A percentile compares a stretch with the other conserved stretches of the same genome.
phyloP scores from a whole-genome alignment of 2,797 vertebrate genomes.

The Loriculus beryllinus region DNA sequence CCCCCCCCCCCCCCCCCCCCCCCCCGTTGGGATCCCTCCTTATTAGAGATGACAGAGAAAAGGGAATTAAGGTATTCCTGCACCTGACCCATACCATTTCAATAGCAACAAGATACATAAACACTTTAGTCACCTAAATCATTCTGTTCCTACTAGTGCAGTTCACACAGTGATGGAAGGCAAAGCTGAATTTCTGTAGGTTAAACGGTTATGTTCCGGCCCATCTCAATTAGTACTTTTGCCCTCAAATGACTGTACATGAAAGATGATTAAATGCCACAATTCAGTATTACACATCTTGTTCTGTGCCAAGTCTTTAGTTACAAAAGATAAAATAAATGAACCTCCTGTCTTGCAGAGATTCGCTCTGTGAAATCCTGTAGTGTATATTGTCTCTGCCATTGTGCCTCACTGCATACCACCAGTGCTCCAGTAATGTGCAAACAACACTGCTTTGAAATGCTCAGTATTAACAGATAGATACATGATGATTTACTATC shows the following conservation, averaged over 20 bases:
- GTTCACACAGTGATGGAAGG: not conserved
- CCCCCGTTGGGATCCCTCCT: not conserved
- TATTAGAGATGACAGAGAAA: not conserved
- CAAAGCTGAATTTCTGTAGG: not conserved
- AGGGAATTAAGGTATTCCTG: not conserved
- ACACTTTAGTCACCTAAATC: not conserved
- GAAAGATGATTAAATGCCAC: not conserved
- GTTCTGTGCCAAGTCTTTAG: not conserved
- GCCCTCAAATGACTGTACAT: not conserved
- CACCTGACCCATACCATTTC: not conserved
- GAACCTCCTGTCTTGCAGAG: not conserved
- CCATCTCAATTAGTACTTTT: not conserved
- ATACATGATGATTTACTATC: not conserved
- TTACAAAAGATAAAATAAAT: not conserved
- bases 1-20: too few species aligned
- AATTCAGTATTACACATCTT: not conserved
- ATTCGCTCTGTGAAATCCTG: not conserved
- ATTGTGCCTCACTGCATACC: rapidly evolving
- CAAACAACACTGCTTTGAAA: not conserved
- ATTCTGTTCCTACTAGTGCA: not conserved
- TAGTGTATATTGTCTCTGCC: not conserved
- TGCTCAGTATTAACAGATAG: not conserved
- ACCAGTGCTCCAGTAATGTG: not conserved
- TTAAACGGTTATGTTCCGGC: not conserved
- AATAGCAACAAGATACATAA: not conserved